A percentile compares a stretch with the other conserved stretches of the same genome.
These are phyloP conservation scores for Drosophila biarmipes DNA, from an alignment of 1,140 invertebrate genomes.

Conservation along the genomic window DNA sequence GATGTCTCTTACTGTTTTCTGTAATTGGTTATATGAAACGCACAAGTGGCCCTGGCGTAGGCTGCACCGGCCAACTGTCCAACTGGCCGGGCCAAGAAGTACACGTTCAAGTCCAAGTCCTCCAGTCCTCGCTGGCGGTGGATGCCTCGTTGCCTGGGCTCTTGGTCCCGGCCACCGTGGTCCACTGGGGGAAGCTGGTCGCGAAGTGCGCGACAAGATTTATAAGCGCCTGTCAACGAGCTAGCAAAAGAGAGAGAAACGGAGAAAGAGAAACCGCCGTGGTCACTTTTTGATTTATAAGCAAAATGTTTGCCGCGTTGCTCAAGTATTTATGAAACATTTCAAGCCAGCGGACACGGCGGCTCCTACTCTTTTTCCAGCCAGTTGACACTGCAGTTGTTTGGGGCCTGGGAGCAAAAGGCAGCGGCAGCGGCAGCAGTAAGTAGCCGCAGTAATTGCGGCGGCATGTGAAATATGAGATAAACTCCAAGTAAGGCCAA, in stretches of 20 bases:
- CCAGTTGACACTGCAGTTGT: constrained; percentile 69
- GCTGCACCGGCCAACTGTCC: constrained; percentile 22
- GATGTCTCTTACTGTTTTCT: constrained; percentile 54
- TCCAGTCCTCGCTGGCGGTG: constrained; percentile 15
- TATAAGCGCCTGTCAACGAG: constrained; percentile 81
- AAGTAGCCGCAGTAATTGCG: constrained; percentile 79
- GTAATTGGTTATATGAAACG: constrained; percentile 78
- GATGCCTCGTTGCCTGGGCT: constrained; percentile 5
- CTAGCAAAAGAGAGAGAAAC: constrained; percentile 17
- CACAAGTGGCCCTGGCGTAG: constrained; percentile 64
- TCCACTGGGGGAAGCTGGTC: constrained; percentile 22
- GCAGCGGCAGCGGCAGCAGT: constrained; percentile 32
- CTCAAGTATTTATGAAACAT: constrained; percentile 80
- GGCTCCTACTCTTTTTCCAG: constrained; percentile 56
- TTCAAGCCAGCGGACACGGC: constrained; percentile 69
- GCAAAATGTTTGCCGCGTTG: constrained; percentile 73
- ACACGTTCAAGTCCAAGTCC: constrained; percentile 2
- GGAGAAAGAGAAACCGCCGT: constrained; percentile 41
- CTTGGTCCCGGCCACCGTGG: constrained; percentile 19
- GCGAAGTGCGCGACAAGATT: constrained; percentile 80
- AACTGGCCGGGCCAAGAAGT: constrained; percentile 3
- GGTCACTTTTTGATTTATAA: constrained; percentile 82
- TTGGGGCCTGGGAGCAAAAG: constrained; percentile 41
- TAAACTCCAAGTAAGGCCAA: constrained; percentile 79
- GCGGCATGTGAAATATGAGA: constrained; percentile 83